Evolutionary conservation across 2,113 vertebrate species (phyloP), one percentile per base, ranked within the genome.

Genomic region (Setophaga petechia): DNA sequence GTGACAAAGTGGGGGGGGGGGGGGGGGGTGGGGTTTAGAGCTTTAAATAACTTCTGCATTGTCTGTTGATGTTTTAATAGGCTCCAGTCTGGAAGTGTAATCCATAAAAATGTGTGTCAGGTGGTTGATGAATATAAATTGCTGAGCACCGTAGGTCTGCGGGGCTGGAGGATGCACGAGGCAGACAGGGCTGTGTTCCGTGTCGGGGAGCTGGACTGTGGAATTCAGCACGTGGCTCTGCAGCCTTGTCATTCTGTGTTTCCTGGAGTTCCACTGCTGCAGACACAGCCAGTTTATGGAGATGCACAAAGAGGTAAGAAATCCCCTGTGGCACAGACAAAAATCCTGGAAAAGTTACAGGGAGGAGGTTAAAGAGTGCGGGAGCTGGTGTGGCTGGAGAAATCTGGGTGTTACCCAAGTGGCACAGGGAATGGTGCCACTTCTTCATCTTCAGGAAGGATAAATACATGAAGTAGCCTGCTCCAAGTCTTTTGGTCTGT

Each of bases 1-100:
- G 55, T 57, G 46, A 31, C 15, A 10, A 10, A 0, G 6, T 0
- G 11, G 0, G 9, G 24, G 6, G 6, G 0, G 11, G 0, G 9
- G 22, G 5, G 0, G 11, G 0, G 9, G 22, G n/a, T n/a, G n/a
- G n/a, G 0, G 11, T 0, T 54, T 3, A 15, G 72, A 79, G 23
- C 20, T 67, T 63, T 12, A 44, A 52, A 54, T 92, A 33, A 49
- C 23, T 83, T 75, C 37, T 78, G 31, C n/a, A 5, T 74, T 59
- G 75, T 91, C 67, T 44, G 16, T 47, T 88, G 85, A 41, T 61
- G 27, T 61, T 80, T 91, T 80, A 83, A 83, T 58, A 83, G 69
- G 62, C 62, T 93, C 35, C 1, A 3, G 54, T 47, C 59, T 93
- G 79, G 35, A 61, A 69, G 59, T 30, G 52, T 59, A 47, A 77